These are phyloP conservation scores for Drosophila kanekoi DNA, from an alignment of 2,888 invertebrate genomes.

Conservation along the genomic window DNA sequence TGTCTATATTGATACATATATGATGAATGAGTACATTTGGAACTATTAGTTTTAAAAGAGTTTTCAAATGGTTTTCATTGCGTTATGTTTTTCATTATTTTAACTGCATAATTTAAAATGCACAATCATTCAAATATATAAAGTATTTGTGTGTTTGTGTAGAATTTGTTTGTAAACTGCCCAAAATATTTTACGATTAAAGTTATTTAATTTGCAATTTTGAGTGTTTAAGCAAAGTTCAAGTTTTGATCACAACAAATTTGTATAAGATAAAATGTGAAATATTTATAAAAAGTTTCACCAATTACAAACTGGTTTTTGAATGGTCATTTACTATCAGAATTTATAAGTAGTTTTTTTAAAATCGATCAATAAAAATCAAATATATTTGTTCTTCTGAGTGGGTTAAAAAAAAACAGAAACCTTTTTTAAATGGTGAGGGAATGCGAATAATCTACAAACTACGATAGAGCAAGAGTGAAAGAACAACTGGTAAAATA, in stretches of 20 bases:
- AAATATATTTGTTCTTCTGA: conserved; percentile 82
- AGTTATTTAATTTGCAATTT: conserved; percentile 57
- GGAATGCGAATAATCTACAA: not conserved
- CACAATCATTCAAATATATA: conserved; percentile 28
- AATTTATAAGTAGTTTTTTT: conserved; percentile 72
- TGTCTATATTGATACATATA: conserved; percentile 44
- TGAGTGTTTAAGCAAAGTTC: conserved; percentile 66
- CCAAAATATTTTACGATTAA: conserved; percentile 53
- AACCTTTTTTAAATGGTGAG: not conserved
- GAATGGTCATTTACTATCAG: conserved; percentile 58
- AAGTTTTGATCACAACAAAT: conserved; percentile 56
- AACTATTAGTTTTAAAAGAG: conserved; percentile 66
- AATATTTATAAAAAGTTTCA: conserved; percentile 35
- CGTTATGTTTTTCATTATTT: conserved; percentile 48
- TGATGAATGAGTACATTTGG: conserved; percentile 57
- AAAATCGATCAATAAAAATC: conserved; percentile 75
- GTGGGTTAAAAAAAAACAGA: conserved; percentile 71
- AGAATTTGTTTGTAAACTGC: conserved; percentile 58
- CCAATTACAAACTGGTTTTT: conserved; percentile 39
- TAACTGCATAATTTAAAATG: conserved; percentile 18
- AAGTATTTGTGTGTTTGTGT: conserved; percentile 37
- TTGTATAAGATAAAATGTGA: conserved; percentile 47
- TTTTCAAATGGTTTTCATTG: conserved; percentile 54
- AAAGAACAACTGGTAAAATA: too few species aligned
- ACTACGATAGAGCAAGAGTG: not conserved